Evolutionary conservation across 2,888 invertebrate species (phyloP).

Genomic region (Scelioninae gen. 1): DNA sequence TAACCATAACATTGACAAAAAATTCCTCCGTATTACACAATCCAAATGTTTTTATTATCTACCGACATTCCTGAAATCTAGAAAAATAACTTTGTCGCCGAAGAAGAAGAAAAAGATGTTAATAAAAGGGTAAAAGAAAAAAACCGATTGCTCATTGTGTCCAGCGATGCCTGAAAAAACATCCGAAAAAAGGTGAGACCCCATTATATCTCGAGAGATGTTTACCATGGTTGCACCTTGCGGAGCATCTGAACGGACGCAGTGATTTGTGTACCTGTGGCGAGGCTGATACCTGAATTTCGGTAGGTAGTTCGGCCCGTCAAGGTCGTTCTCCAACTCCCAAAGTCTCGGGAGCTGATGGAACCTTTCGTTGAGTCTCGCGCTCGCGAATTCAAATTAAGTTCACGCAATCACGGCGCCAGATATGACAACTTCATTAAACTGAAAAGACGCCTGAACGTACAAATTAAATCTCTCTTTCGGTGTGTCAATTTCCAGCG

Average conservation of each 20-base stretch:
- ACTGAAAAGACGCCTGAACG: slow-evolving; percentile 40
- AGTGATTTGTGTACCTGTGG: slow-evolving; percentile 16
- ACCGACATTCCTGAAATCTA: slow-evolving; percentile 15
- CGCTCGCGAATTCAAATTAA: slow-evolving; percentile 28
- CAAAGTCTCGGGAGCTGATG: slow-evolving; percentile 12
- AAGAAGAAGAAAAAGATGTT: slow-evolving; percentile 1
- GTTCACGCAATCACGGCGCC: slow-evolving; percentile 17
- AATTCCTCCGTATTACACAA: slow-evolving; percentile 24
- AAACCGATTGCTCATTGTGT: slow-evolving; percentile 26
- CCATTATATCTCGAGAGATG: slow-evolving; percentile 29
- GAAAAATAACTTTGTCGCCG: slow-evolving; percentile 2
- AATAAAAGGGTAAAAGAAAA: slow-evolving; percentile 40
- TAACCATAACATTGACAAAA: slow-evolving; percentile 8
- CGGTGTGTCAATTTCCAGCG: slow-evolving; percentile 43
- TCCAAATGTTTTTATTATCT: slow-evolving; percentile 3
- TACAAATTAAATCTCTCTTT: slow-evolving; percentile 57
- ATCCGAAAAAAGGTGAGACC: slow-evolving; percentile 27
- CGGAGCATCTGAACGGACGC: slow-evolving; percentile 23
- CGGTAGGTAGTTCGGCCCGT: slow-evolving; percentile 33
- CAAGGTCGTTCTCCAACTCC: slow-evolving; percentile 31
- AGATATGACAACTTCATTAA: slow-evolving; percentile 42
- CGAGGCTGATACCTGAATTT: slow-evolving; percentile 19
- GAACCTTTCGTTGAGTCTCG: slow-evolving; percentile 10
- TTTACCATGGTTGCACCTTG: slow-evolving; percentile 45
- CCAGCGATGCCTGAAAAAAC: slow-evolving; percentile 5